phyloP scores from a whole-genome alignment of 2,888 invertebrate genomes.

The Uropetala carovei region DNA sequence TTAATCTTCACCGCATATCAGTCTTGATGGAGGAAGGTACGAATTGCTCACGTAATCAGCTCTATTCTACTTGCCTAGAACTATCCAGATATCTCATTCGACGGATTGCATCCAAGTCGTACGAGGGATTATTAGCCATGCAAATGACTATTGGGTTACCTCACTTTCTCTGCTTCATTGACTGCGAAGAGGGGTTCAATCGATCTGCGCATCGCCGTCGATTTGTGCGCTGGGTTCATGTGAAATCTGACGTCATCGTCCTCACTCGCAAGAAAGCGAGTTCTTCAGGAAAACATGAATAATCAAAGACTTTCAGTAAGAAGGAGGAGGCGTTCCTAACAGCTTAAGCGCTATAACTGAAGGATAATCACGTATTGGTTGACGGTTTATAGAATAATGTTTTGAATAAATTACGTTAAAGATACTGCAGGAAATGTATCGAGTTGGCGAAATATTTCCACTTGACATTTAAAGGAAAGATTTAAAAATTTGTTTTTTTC shows the following conservation, averaged over 20 bases:
- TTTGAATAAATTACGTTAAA: too few species aligned
- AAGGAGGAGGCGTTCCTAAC: background rate
- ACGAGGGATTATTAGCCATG: conserved; percentile 9
- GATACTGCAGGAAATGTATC: too few species aligned
- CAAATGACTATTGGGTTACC: background rate
- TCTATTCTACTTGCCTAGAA: background rate
- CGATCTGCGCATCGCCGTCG: background rate
- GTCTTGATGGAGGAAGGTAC: background rate
- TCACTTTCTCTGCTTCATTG: background rate
- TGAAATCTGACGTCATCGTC: background rate
- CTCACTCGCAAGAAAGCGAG: background rate
- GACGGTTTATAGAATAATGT: too few species aligned
- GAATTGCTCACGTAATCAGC: background rate
- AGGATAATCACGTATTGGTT: too few species aligned
- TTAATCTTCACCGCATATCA: too few species aligned
- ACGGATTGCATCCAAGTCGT: background rate
- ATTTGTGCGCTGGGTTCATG: background rate
- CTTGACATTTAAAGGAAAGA: too few species aligned
- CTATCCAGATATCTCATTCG: background rate
- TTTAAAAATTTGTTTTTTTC: too few species aligned
- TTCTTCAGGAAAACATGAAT: background rate
- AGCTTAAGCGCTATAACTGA: too few species aligned
- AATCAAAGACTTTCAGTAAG: background rate
- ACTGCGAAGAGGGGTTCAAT: background rate
- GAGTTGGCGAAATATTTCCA: too few species aligned